Evolutionary conservation across 1,140 invertebrate species (phyloP).

Genomic region (Drosophila eugracilis): DNA sequence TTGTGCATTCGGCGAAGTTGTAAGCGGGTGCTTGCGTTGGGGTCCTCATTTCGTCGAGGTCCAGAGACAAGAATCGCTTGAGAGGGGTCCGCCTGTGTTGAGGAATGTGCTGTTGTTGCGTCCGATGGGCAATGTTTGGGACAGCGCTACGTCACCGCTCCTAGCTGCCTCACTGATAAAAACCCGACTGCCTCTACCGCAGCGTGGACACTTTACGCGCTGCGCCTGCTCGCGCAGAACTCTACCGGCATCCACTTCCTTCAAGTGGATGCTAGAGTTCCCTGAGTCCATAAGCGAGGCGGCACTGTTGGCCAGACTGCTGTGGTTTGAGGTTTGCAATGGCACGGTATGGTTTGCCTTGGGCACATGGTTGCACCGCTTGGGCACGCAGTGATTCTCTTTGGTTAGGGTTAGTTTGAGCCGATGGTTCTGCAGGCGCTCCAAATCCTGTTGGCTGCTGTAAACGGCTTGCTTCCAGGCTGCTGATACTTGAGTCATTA

Average conservation of each 20-base stretch:
- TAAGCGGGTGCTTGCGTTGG: slow-evolving; percentile 5
- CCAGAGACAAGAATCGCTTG: slow-evolving; percentile 58
- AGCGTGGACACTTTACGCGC: slow-evolving; percentile 69
- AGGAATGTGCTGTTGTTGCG: slow-evolving; percentile 6
- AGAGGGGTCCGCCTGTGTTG: slow-evolving; percentile 8
- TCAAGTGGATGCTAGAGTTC: slow-evolving; percentile 27
- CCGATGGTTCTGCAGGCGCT: slow-evolving; percentile 61
- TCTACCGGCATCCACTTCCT: slow-evolving; percentile 38
- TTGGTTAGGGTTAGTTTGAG: slow-evolving; percentile 62
- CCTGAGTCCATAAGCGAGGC: slow-evolving; percentile 19
- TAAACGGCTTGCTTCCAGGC: slow-evolving; percentile 54
- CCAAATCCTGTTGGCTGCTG: slow-evolving; percentile 31
- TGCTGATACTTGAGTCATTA: slow-evolving; percentile 59
- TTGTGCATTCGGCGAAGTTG: slow-evolving; percentile 61
- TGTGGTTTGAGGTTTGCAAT: slow-evolving; percentile 66
- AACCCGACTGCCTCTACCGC: slow-evolving; percentile 58
- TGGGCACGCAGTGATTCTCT: slow-evolving; percentile 53
- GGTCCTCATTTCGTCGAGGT: slow-evolving; percentile 36
- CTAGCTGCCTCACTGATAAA: slow-evolving; percentile 36
- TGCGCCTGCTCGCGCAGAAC: slow-evolving; percentile 56
- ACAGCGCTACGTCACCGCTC: slow-evolving; percentile 11
- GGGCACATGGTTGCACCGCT: slow-evolving; percentile 26
- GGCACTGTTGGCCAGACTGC: slow-evolving; percentile 27
- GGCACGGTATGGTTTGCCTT: slow-evolving; percentile 54
- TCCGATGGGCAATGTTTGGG: slow-evolving; percentile 56